These are phyloP conservation scores for Gerris buenoi DNA, from an alignment of 1,140 invertebrate species.

Conservation along the genomic window DNA sequence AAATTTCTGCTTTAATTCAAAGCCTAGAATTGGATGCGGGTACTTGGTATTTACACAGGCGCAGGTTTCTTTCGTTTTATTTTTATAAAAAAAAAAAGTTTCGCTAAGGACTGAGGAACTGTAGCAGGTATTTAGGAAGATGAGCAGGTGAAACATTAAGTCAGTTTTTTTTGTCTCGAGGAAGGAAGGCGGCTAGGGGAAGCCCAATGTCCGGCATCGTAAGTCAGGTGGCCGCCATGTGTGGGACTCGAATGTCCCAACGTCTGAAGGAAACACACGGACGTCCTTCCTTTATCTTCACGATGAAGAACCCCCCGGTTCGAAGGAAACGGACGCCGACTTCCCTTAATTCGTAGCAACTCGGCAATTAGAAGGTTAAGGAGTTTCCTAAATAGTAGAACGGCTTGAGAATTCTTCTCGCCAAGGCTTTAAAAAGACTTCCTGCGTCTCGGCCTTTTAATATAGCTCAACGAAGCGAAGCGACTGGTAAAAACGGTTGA, in stretches of 20 bases:
- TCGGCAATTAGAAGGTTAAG: not conserved
- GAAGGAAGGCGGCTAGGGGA: not conserved
- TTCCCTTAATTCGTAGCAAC: not conserved
- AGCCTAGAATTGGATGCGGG: not conserved
- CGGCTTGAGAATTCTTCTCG: not conserved
- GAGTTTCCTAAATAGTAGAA: no score
- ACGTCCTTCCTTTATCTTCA: not conserved
- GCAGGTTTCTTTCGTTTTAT: no score
- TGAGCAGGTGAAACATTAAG: not conserved
- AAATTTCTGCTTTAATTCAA: no score
- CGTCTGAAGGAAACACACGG: not conserved
- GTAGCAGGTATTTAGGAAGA: not conserved
- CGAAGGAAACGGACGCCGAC: not conserved
- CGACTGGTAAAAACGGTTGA: not conserved
- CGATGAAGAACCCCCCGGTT: not conserved
- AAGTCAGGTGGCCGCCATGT: not conserved
- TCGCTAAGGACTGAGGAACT: not conserved
- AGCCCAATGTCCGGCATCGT: not conserved
- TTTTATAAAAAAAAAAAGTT: no score
- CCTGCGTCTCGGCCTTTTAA: not conserved
- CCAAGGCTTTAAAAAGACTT: not conserved
- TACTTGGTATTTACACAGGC: not conserved
- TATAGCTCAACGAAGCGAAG: not conserved
- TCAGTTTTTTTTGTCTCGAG: not conserved
- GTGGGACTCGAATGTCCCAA: not conserved